phyloP scores from a whole-genome alignment of 2,888 invertebrate species.

The Agapostemon virescens region DNA sequence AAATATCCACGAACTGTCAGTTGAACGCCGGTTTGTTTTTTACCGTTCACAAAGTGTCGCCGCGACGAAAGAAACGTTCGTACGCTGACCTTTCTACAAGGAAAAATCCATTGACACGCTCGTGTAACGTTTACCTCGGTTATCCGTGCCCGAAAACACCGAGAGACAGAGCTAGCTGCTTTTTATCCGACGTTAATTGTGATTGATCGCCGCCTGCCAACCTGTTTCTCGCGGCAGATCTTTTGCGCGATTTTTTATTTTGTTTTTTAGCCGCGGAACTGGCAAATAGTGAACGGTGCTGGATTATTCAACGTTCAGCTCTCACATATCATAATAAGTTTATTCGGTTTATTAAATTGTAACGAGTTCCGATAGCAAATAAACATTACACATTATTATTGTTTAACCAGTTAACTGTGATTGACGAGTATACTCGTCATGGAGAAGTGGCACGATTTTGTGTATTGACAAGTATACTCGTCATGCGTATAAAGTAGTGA shows the following conservation, averaged over 20 bases:
- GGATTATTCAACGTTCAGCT: too few relatives aligned
- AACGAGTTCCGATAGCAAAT: too few relatives aligned
- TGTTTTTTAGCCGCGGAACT: background rate
- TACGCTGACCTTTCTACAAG: background rate
- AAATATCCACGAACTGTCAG: background rate
- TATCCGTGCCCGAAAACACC: background rate
- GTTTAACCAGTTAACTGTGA: too few relatives aligned
- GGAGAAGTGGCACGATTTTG: too few relatives aligned
- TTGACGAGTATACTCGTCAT: too few relatives aligned
- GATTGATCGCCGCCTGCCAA: conserved; percentile 18
- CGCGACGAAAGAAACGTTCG: conserved; percentile 1
- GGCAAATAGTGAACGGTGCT: background rate
- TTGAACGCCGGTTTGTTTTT: conserved; percentile 11
- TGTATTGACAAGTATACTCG: too few relatives aligned
- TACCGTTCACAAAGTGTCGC: background rate
- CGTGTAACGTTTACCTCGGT: conserved; percentile 15
- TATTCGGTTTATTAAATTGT: too few relatives aligned
- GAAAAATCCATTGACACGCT: conserved; percentile 20
- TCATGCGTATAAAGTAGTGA: too few relatives aligned
- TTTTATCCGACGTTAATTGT: conserved; percentile 17
- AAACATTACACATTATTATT: too few relatives aligned
- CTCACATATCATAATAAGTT: too few relatives aligned
- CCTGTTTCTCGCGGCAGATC: background rate
- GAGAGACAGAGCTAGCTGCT: background rate
- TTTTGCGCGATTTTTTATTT: background rate